Conservation (phyloP, 2,113 vertebrate genomes). For the Lagenorhynchus albirostris region DNA sequence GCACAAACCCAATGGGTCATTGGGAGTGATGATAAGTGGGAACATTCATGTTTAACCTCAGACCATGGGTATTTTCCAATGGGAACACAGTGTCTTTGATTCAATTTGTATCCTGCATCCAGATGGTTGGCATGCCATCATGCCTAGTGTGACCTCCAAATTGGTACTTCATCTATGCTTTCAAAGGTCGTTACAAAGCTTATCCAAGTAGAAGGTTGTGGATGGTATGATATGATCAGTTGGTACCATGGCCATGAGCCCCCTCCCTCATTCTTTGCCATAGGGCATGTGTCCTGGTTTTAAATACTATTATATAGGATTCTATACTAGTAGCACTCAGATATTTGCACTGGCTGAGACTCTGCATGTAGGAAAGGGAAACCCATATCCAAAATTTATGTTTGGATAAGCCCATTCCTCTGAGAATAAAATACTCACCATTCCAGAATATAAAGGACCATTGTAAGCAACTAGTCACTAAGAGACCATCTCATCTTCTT, state of each 20-base stretch:
- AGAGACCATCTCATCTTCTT: neutral
- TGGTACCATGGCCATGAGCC: rapidly evolving
- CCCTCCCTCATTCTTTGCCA: neutral
- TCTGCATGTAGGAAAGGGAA: neutral
- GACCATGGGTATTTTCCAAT: neutral
- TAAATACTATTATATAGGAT: neutral
- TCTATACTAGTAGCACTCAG: neutral
- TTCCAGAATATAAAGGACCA: neutral
- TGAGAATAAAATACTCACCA: neutral
- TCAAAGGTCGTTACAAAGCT: neutral
- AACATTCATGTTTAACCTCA: neutral
- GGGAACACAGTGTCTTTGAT: neutral
- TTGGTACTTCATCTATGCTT: neutral
- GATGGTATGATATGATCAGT: too few species aligned
- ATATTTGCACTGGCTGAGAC: neutral
- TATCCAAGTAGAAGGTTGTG: neutral
- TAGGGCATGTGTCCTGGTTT: neutral
- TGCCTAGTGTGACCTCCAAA: neutral
- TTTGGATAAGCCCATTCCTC: neutral
- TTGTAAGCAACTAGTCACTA: neutral
- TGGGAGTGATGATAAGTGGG: neutral
- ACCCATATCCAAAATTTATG: neutral
- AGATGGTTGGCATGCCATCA: neutral
- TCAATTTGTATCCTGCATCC: neutral
- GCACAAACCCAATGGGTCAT: neutral